Evolutionary conservation across 2,113 vertebrate genomes (phyloP).

Genomic region (Amphilophus citrinellus): DNA sequence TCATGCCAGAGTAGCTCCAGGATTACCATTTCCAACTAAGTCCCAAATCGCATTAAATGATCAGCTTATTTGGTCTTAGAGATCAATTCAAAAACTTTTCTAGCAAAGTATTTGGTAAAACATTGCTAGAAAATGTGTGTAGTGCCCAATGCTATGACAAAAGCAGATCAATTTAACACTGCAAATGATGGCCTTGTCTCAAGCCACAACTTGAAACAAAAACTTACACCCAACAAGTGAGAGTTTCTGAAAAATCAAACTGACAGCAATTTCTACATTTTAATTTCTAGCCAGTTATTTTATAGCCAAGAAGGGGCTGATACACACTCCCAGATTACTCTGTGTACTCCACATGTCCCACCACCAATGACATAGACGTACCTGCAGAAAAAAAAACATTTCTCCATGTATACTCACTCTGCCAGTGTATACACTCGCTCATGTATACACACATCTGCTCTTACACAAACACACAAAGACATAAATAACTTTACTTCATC

Average conservation of each 20-base stretch:
- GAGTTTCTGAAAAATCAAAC: background rate
- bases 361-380: background rate
- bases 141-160: background rate
- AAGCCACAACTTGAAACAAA: background rate
- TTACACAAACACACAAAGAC: background rate
- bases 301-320: background rate
- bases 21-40: background rate
- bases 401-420: background rate
- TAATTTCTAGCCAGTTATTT: background rate
- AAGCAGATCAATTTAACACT: background rate
- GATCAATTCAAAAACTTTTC: background rate
- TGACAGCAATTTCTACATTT: background rate
- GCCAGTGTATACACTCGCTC: too few relatives aligned
- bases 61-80: conserved; percentile 9
- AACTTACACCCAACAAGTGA: background rate
- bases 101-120: background rate
- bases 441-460: background rate
- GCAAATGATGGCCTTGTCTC: background rate
- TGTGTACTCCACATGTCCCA: background rate
- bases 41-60: background rate
- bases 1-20: background rate
- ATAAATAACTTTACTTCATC: conserved; percentile 33
- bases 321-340: background rate
- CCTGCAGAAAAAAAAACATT: background rate
- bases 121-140: background rate